Evolutionary conservation across 2,113 vertebrate genomes (phyloP), one percentile per base, ranked within the genome.

Genomic region (Apaloderma vittatum): DNA sequence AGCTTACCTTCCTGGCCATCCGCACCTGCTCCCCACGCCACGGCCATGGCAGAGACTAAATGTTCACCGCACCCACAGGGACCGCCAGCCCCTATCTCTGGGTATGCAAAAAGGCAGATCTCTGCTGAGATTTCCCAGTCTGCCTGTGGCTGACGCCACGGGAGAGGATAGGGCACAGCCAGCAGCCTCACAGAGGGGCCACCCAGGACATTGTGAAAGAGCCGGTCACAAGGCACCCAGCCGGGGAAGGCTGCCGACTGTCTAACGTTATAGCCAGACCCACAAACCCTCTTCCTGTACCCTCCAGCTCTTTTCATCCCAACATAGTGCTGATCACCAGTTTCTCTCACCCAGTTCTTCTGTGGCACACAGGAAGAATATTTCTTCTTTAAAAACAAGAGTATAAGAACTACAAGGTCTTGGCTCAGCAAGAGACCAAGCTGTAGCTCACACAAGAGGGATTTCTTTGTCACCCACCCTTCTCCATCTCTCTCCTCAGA

Each of bases 151-250:
- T 89, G 87, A 78, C 3, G 1, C 48, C 72, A 65, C 13, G 13
- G 65, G 23, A 84, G 45, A 67, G 80, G 71, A 92, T 83, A 37
- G 30, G 55, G 24, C 67, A 77, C 17, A 63, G 76, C 75, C 3
- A 0, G n/a, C 46, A 90, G 79, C 75, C 71, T 63, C 49, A 17
- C 52, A 49, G 40, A 45, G 0, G 2, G 61, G 85, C 32, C 58
- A 85, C 57, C 30, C 86, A 63, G 68, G 51, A 37, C 83, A 85
- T 95, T 96, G 95, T 87, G 91, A 96, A 96, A 96, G 96, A 96
- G 72, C n/a, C 0, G 0, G 91, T 95, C 95, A 95, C 73, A 87
- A 92, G 94, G 86, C 92, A 73, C 12, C 3, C 0, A 5, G 52
- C 59, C 3, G 2, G 73, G 36, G 16, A 95, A 72, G 34, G 45